Conservation (phyloP, 2,888 invertebrate species). For the Adela reaumurella region DNA sequence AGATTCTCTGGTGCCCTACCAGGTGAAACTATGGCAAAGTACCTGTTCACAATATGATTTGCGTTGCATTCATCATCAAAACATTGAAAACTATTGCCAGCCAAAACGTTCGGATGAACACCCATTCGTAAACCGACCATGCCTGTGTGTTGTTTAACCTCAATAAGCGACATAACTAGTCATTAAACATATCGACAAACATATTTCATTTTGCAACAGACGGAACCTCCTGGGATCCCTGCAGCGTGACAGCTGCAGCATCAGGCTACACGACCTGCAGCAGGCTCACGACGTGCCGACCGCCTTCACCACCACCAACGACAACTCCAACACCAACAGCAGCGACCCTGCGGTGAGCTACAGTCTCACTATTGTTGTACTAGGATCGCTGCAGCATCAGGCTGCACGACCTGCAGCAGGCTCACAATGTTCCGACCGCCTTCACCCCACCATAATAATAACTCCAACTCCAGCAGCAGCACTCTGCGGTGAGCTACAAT, state of each 20-base stretch:
- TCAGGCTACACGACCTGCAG: constrained; percentile 83
- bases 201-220: no score
- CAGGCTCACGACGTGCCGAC: constrained; percentile 21
- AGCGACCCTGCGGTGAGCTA: background rate
- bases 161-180: no score
- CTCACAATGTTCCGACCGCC: constrained; percentile 16
- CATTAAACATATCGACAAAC: no score
- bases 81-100: no score
- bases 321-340: no score
- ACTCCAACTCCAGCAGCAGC: no score
- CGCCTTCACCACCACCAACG: background rate
- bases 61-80: no score
- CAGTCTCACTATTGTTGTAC: constrained; percentile 73
- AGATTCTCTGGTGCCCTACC: constrained; percentile 87
- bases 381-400: constrained; percentile 74
- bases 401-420: constrained; percentile 75
- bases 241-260: constrained; percentile 70
- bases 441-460: no score
- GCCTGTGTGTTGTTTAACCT: background rate
- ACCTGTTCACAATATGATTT: no score
- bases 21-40: no score
- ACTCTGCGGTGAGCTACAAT: background rate
- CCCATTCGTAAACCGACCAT: background rate
- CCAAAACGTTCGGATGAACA: background rate
- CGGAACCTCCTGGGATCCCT: constrained; percentile 77